Evolutionary conservation across 2,113 vertebrate species (phyloP).

Genomic region (Poecile atricapillus): DNA sequence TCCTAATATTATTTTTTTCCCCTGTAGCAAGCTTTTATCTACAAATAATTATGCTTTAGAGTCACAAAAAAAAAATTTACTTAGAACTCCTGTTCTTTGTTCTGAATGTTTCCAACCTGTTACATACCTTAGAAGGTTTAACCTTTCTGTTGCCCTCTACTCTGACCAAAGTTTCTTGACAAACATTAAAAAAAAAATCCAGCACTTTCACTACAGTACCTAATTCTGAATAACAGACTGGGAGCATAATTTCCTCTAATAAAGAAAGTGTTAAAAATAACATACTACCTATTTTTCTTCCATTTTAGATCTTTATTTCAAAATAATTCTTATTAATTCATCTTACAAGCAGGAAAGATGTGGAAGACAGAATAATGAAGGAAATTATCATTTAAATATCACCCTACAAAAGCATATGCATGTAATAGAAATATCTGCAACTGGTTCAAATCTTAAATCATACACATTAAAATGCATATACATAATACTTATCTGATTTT

Average conservation of each 20-base stretch:
- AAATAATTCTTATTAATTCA: neutral
- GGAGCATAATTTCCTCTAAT: neutral
- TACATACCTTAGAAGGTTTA: neutral
- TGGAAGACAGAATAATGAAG: neutral
- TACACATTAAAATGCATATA: neutral
- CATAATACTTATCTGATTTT: neutral
- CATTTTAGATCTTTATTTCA: neutral
- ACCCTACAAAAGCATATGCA: neutral
- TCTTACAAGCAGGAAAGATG: neutral
- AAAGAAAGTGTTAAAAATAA: neutral
- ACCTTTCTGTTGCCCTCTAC: neutral
- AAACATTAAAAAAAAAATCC: neutral
- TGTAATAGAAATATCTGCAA: neutral
- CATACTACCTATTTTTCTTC: neutral
- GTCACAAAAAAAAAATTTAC: neutral
- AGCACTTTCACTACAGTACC: neutral
- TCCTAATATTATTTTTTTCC: neutral
- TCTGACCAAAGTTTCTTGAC: neutral
- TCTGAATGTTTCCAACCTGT: neutral
- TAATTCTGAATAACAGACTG: neutral
- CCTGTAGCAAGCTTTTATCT: neutral
- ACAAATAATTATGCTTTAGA: neutral
- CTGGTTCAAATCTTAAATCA: neutral
- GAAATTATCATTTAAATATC: neutral
- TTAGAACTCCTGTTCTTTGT: neutral